A percentile compares a stretch with the other conserved stretches of the same genome.
Evolutionary conservation across 2,113 vertebrate species (phyloP).

Genomic region (Syngnathus scovelli): DNA sequence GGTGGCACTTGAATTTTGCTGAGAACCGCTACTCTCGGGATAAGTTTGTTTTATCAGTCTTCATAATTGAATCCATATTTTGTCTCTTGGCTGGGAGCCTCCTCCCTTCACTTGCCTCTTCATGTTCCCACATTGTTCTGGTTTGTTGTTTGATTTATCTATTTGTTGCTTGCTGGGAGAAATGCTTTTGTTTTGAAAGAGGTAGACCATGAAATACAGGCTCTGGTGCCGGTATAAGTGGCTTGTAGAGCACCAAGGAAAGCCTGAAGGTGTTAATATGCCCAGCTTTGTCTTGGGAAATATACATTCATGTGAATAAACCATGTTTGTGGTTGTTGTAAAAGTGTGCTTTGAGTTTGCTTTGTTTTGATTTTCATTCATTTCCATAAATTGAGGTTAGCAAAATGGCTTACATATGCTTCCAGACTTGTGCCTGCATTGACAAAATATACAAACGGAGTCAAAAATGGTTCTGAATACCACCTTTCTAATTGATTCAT

Average conservation of each 20-base stretch:
- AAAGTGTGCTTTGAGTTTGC: constrained; percentile 41
- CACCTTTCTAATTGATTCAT: constrained; percentile 32
- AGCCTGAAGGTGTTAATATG: constrained; percentile 47
- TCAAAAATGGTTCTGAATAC: background rate
- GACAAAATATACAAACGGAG: background rate
- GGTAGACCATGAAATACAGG: constrained; percentile 40
- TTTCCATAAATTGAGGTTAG: constrained; percentile 30
- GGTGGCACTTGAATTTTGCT: constrained; percentile 34
- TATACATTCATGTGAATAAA: constrained; percentile 66
- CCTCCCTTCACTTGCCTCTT: constrained; percentile 24
- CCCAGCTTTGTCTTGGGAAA: constrained; percentile 46
- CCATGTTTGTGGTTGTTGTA: constrained; percentile 53
- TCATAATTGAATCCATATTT: constrained; percentile 16
- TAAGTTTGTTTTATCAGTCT: constrained; percentile 21
- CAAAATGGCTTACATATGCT: constrained; percentile 31
- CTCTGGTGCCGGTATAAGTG: constrained; percentile 37
- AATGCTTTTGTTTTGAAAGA: constrained; percentile 40
- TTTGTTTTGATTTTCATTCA: constrained; percentile 13
- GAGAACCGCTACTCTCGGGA: constrained; percentile 26
- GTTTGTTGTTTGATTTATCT: constrained; percentile 50
- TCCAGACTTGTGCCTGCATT: constrained; percentile 24
- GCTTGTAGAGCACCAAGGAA: constrained; percentile 44
- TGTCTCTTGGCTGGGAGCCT: constrained; percentile 9
- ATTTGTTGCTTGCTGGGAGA: constrained; percentile 42
- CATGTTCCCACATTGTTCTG: constrained; percentile 45